Base-by-base conservation (phyloP, 2,888 invertebrate species). In the Ectemnius continuus region DNA sequence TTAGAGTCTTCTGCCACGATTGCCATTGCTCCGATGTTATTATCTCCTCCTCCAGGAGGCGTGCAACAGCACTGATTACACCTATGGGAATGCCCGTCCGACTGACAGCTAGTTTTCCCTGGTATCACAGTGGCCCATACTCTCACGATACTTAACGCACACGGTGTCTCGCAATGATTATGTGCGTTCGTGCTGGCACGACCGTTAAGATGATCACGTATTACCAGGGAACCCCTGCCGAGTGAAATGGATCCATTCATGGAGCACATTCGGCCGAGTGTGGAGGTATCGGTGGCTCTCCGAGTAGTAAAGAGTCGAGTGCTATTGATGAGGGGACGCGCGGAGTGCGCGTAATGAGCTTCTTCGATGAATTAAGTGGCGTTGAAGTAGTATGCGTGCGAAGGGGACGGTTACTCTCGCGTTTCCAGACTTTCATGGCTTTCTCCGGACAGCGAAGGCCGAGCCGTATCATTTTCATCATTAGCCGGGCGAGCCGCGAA, bases 171-270 rank as follows among this genome's bases (percentile, higher is more conserved):
- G 73, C 69, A 64, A 68, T 61, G 78, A 82, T 82, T 75, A 73
- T 76, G 72, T 62, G 69, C 73, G 67, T 71, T 74, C 65, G 65
- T 75, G 76, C 80, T 71, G 61, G 68, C 74, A 45, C 72, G 82
- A 77, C 71, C 77, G 76, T 82, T 73, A 71, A 77, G 83, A 82
- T 76, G 81, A 81, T 82, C 81, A 71, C 83, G 82, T 73, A 79
- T 82, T 82, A 82, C 81, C 77, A 79, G 71, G 70, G 79, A 79
- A 77, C 79, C 81, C 83, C 82, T 73, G 81, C 52, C n/a, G 83
- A 73, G 82, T 57, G 79, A 82, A 82, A 81, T 81, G 82, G 81
- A 76, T 77, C 79, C 82, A 81, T 82, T 82, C 74, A 70, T 79
- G 74, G 72, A 74, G 57, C 72, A 79, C 72, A 79, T 77, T 79